These are phyloP conservation scores for Rhinoraja longicauda DNA, from an alignment of 2,797 vertebrate species.

Conservation along the genomic window DNA sequence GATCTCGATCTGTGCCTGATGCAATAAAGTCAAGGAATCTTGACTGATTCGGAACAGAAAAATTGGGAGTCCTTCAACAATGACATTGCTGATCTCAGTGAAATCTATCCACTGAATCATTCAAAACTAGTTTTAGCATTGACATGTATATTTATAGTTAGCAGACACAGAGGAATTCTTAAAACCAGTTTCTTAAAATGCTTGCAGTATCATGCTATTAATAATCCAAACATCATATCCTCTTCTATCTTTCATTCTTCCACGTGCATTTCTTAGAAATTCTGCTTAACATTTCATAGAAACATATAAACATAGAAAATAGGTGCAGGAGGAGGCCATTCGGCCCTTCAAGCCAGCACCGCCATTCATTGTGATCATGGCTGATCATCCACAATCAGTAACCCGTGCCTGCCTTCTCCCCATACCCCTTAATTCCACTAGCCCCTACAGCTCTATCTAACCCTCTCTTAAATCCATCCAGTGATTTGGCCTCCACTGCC, in stretches of 20 bases:
- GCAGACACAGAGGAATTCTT: background rate
- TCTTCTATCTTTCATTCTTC: background rate
- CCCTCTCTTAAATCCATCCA: too few species aligned
- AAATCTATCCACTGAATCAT: background rate
- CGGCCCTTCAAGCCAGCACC: too few species aligned
- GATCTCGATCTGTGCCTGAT: background rate
- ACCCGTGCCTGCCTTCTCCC: too few species aligned
- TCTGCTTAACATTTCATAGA: background rate
- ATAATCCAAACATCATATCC: background rate
- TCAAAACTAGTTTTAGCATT: background rate
- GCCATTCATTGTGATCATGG: too few species aligned
- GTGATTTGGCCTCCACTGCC: too few species aligned
- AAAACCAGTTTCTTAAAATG: background rate
- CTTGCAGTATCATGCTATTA: background rate
- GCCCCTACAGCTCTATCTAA: too few species aligned
- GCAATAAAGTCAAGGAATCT: background rate
- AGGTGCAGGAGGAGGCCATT: too few species aligned
- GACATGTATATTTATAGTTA: background rate
- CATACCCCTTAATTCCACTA: too few species aligned
- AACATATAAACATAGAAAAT: too few species aligned
- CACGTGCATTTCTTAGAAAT: background rate
- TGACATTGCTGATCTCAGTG: background rate
- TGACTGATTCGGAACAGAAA: constrained; percentile 1
- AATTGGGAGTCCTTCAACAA: background rate
- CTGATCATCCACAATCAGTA: too few species aligned